A percentile compares a stretch with the other conserved stretches of the same genome.
Evolutionary conservation across 37 sponge, comb jelly and placozoan genomes (phyloP).

Genomic region (Amphimedon queenslandica): DNA sequence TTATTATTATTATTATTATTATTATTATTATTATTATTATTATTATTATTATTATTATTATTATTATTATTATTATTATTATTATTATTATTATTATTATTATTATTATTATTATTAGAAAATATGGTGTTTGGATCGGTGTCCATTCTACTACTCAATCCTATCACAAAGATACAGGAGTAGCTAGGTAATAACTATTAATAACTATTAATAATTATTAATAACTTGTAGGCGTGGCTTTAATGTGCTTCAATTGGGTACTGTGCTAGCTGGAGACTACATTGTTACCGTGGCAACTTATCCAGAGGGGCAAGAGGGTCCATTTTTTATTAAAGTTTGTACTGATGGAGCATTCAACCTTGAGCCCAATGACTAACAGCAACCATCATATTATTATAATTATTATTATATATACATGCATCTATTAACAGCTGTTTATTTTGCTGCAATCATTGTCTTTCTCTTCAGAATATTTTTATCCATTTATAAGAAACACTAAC

Average conservation of each 20-base stretch:
- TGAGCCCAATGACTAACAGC: constrained; percentile 1
- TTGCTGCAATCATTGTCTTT: too few species aligned
- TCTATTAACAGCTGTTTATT: too few species aligned
- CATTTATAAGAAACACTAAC: too few species aligned
- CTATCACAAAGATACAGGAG: too few species aligned
- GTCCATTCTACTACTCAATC: neutral
- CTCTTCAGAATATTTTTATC: too few species aligned
- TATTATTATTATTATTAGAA: neutral
- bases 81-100: neutral
- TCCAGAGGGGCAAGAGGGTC: constrained; percentile 9
- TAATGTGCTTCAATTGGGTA: constrained; percentile 20
- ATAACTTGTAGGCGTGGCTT: constrained; percentile 25
- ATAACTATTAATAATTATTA: too few species aligned
- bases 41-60: neutral
- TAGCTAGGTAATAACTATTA: too few species aligned
- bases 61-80: neutral
- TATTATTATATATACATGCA: too few species aligned
- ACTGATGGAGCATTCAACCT: constrained; percentile 45
- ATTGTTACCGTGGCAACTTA: neutral
- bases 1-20: neutral
- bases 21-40: neutral
- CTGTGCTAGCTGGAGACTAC: constrained; percentile 34
- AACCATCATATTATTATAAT: too few species aligned
- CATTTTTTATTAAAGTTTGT: constrained; percentile 31
- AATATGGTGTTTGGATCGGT: constrained; percentile 4